Conservation (phyloP, 2,797 vertebrate species). For the Protosalanx chinensis region DNA sequence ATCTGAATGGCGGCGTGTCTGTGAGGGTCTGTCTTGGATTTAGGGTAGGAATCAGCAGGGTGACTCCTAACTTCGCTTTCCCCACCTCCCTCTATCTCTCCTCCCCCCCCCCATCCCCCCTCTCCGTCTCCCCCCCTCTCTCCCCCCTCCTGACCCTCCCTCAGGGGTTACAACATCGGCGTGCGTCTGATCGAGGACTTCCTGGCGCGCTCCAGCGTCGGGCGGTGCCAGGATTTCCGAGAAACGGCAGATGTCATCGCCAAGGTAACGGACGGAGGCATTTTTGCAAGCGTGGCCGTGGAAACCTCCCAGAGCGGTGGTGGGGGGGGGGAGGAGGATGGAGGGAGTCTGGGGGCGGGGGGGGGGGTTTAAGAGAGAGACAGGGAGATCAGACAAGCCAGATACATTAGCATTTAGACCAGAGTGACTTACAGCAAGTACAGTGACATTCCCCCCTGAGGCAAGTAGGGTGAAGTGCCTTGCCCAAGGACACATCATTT, state of each 20-base stretch:
- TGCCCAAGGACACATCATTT: no score
- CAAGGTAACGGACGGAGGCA: conserved; percentile 77
- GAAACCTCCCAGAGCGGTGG: conserved; percentile 38
- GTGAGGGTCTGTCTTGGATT: no score
- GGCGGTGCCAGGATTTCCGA: conserved; percentile 97
- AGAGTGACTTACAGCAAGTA: no score
- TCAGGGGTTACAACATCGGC: conserved; percentile 98
- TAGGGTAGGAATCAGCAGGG: no score
- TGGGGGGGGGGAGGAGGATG: conserved; percentile 12
- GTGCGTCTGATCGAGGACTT: conserved; percentile 98
- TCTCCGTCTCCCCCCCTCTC: background rate
- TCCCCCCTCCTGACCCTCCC: conserved; percentile 25
- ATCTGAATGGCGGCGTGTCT: no score
- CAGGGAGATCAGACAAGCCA: background rate
- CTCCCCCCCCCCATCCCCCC: background rate
- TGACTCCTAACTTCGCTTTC: background rate
- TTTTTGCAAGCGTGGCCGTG: conserved; percentile 46
- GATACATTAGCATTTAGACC: no score
- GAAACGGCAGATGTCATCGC: conserved; percentile 98
- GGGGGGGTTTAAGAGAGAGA: conserved; percentile 5
- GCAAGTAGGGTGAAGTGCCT: no score
- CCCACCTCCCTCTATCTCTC: background rate
- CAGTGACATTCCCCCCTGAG: no score
- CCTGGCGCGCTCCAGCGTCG: conserved; percentile 92
- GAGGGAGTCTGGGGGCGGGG: conserved; percentile 9